Conservation (phyloP, 2,888 invertebrate species). For the Acronicta aceris region DNA sequence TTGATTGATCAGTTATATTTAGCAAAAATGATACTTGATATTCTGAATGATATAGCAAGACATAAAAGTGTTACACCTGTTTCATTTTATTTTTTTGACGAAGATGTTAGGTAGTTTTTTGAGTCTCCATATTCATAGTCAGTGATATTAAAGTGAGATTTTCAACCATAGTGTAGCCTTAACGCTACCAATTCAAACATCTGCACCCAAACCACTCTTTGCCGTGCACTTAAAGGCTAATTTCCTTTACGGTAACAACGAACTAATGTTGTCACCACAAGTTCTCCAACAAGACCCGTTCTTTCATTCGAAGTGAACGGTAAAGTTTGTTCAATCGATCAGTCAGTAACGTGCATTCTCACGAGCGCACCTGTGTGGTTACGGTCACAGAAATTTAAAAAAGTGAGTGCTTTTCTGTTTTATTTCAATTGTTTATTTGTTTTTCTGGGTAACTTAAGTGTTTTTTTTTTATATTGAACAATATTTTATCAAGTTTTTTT, state of each 20-base stretch:
- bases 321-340: slow-evolving; percentile 36
- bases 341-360: slow-evolving; percentile 55
- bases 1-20: too few species aligned
- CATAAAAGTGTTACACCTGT: too few species aligned
- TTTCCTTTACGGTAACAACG: slow-evolving; percentile 21
- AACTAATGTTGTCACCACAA: slow-evolving; percentile 24
- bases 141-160: background rate
- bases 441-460: slow-evolving; percentile 3
- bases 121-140: too few species aligned
- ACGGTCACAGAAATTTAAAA: slow-evolving; percentile 56
- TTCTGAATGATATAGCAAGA: too few species aligned
- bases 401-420: slow-evolving; percentile 54
- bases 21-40: too few species aligned
- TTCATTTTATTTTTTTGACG: too few species aligned
- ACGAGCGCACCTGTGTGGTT: slow-evolving; percentile 53
- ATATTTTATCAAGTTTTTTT: background rate
- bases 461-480: background rate
- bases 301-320: slow-evolving; percentile 48
- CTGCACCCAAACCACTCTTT: slow-evolving; percentile 7
- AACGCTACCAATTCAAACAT: slow-evolving; percentile 8
- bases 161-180: slow-evolving; percentile 22
- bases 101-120: too few species aligned
- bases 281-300: slow-evolving; percentile 44
- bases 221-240: slow-evolving; percentile 16
- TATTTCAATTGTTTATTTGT: slow-evolving; percentile 13